phyloP scores from a whole-genome alignment of 2,797 vertebrate species.

The Spinibarbus caldwelli region DNA sequence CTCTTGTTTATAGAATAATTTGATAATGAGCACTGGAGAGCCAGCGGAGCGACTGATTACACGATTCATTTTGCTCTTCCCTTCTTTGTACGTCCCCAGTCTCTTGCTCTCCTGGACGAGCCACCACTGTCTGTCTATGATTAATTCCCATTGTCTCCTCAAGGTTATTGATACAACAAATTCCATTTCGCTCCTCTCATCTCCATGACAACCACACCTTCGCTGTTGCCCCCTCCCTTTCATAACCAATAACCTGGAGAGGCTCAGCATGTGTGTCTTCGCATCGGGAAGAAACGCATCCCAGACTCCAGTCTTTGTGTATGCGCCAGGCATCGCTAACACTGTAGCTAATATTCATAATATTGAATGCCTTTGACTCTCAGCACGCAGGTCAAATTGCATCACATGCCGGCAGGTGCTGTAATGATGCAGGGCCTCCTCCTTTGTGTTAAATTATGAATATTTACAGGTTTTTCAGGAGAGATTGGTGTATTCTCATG shows the following conservation, averaged over 20 bases:
- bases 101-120: conserved; percentile 38
- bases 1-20: conserved; percentile 24
- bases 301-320: conserved; percentile 52
- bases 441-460: conserved; percentile 39
- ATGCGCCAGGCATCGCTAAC: conserved; percentile 30
- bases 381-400: conserved; percentile 62
- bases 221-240: conserved; percentile 66
- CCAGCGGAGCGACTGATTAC: conserved; percentile 43
- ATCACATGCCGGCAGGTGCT: conserved; percentile 23
- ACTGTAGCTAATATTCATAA: conserved; percentile 51
- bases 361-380: conserved; percentile 59
- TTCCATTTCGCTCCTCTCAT: conserved; percentile 62
- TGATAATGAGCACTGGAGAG: conserved; percentile 25
- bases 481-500: conserved; percentile 12
- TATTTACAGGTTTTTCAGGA: conserved; percentile 23
- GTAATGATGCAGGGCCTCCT: background rate
- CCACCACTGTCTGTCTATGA: conserved; percentile 71
- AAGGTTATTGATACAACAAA: conserved; percentile 75
- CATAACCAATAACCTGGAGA: conserved; percentile 74
- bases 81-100: conserved; percentile 29
- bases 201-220: conserved; percentile 75
- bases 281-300: conserved; percentile 25
- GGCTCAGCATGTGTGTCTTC: conserved; percentile 56
- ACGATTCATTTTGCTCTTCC: conserved; percentile 50
- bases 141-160: conserved; percentile 82